A percentile compares a stretch with the other conserved stretches of the same genome.
Conservation (phyloP, 2,113 vertebrate genomes). For the Hyperopisus bebe region DNA sequence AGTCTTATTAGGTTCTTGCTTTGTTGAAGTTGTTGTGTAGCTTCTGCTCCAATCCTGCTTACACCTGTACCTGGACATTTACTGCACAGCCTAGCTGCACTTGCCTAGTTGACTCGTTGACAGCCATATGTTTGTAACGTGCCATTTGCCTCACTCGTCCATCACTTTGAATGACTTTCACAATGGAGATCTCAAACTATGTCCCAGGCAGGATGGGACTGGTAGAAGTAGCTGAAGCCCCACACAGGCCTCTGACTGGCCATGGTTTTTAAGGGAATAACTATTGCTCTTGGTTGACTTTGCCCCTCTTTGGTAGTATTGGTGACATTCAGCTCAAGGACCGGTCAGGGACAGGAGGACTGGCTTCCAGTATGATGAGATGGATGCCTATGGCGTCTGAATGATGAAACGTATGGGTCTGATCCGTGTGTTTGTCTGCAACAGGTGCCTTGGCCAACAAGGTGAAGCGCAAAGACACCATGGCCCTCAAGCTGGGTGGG, state of each 20-base stretch:
- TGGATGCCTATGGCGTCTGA: background rate
- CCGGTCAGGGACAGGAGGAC: background rate
- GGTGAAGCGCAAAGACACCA: conserved; percentile 86
- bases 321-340: background rate
- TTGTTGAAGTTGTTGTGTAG: background rate
- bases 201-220: background rate
- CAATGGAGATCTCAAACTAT: background rate
- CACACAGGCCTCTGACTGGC: background rate
- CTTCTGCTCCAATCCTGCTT: background rate
- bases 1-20: background rate
- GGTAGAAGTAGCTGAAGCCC: background rate
- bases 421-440: background rate
- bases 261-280: background rate
- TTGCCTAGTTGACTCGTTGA: background rate
- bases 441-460: conserved; percentile 78
- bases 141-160: background rate
- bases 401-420: background rate
- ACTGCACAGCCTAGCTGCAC: background rate
- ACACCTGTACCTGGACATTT: background rate
- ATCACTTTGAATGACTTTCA: background rate
- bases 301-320: background rate
- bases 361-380: background rate
- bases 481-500: conserved; percentile 79
- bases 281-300: background rate
- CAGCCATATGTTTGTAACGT: background rate